Conservation (phyloP, 2,113 vertebrate species). For the Dissostichus mawsoni region DNA sequence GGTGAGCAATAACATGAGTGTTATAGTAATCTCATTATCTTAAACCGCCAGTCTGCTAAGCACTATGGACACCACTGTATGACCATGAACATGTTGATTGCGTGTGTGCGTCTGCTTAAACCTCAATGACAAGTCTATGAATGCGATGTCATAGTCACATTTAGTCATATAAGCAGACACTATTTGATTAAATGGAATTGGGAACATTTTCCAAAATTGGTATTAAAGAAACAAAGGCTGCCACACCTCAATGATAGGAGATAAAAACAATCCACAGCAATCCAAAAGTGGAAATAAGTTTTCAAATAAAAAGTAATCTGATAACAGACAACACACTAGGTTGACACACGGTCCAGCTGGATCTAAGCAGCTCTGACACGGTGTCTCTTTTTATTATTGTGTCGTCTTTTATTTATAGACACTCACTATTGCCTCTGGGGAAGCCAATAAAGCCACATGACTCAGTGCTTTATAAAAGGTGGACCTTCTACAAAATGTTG, state of each 20-base stretch:
- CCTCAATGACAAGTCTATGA: conserved; percentile 42
- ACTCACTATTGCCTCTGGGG: conserved; percentile 39
- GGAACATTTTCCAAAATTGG: background rate
- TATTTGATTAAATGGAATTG: background rate
- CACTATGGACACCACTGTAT: background rate
- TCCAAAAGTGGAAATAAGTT: background rate
- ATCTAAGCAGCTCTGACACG: conserved; percentile 25
- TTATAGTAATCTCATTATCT: conserved; percentile 59
- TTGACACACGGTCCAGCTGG: conserved; percentile 33
- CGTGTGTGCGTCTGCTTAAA: conserved; percentile 14
- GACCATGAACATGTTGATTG: background rate
- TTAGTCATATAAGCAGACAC: background rate
- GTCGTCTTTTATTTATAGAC: conserved; percentile 61
- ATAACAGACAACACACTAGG: background rate
- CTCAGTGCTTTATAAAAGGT: conserved; percentile 27
- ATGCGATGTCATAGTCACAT: conserved; percentile 10
- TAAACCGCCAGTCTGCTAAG: conserved; percentile 27
- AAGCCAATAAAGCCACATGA: conserved; percentile 55
- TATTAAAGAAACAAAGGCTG: too few species aligned
- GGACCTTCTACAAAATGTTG: conserved; percentile 35
- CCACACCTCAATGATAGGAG: background rate
- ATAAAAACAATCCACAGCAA: background rate
- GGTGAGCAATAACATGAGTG: conserved; percentile 35
- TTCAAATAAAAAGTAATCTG: conserved; percentile 4
- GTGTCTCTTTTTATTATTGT: conserved; percentile 36